These are phyloP conservation scores for Cervus canadensis DNA, from an alignment of 2,113 vertebrate species.

Conservation along the genomic window DNA sequence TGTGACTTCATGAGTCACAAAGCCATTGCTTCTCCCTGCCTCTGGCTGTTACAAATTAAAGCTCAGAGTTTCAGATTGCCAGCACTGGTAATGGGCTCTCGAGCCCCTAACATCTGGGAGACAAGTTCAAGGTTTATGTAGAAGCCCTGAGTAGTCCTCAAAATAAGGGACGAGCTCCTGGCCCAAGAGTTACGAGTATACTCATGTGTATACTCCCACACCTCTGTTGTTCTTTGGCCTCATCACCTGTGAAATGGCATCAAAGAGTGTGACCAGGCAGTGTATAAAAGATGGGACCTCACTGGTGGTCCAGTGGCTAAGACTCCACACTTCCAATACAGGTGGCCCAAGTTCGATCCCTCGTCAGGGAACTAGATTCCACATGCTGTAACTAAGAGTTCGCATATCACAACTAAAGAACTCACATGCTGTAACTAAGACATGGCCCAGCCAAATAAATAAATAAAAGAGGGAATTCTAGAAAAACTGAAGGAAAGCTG, in stretches of 20 bases:
- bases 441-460: neutral
- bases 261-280: neutral
- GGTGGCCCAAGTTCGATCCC: neutral
- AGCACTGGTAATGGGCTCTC: neutral
- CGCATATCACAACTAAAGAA: neutral
- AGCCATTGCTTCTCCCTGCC: neutral
- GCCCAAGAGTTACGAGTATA: neutral
- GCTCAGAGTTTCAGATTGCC: neutral
- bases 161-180: neutral
- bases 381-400: neutral
- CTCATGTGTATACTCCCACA: neutral
- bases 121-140: neutral
- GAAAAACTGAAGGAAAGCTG: neutral
- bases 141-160: neutral
- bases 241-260: neutral
- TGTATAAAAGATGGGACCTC: neutral
- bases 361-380: neutral
- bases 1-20: conserved; percentile 70
- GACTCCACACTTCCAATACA: neutral
- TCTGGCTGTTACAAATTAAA: conserved; percentile 30
- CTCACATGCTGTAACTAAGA: neutral
- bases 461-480: neutral
- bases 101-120: neutral
- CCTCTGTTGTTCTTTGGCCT: neutral
- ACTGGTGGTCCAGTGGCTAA: neutral